A percentile compares a stretch with the other conserved stretches of the same genome.
Conservation (phyloP, 2,888 invertebrate species). For the Cremastobaeus sp. region DNA sequence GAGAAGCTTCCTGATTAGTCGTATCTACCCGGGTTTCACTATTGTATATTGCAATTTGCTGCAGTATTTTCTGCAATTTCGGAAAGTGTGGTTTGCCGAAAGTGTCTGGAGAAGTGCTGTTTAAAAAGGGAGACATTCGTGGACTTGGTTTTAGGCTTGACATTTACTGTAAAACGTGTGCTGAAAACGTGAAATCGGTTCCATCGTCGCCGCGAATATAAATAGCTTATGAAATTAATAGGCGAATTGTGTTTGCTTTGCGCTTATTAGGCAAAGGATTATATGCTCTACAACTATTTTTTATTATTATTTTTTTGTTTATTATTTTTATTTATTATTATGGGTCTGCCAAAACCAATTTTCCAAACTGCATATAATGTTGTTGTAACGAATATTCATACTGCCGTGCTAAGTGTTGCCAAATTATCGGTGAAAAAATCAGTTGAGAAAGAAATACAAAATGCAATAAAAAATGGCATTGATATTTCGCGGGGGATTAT, state of each 20-base stretch:
- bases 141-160: not conserved
- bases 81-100: not conserved
- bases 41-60: constrained; percentile 4
- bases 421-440: not conserved
- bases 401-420: not conserved
- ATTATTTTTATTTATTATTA: no score
- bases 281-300: not conserved
- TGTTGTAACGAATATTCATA: not conserved
- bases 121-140: not conserved
- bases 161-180: not conserved
- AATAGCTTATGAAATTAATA: not conserved
- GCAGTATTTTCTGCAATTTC: not conserved
- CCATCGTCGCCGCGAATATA: not conserved
- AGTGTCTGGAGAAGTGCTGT: not conserved
- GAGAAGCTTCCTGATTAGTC: no score
- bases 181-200: not conserved
- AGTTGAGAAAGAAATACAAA: not conserved
- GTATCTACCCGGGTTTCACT: no score
- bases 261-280: not conserved
- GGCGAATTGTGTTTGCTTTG: not conserved
- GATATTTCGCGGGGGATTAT: constrained; percentile 1
- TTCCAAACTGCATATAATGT: not conserved
- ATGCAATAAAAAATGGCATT: not conserved
- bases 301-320: no score
- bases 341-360: not conserved